Evolutionary conservation across 2,113 vertebrate species (phyloP), one percentile per base, ranked within the genome.

Genomic region (Agapornis roseicollis): DNA sequence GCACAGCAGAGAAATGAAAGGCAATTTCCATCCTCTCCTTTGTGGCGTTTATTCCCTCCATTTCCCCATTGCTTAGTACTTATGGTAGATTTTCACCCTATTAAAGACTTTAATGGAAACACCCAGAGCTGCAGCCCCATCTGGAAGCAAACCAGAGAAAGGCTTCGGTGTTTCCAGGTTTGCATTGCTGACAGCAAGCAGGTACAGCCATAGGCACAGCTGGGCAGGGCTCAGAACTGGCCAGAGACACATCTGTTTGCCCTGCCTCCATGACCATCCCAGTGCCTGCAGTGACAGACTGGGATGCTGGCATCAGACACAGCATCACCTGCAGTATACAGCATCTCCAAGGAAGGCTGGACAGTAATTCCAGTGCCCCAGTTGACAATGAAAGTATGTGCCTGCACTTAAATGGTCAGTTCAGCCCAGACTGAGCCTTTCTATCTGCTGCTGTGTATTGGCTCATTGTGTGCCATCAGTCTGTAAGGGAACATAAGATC

Each of bases 391-490:
- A 5, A 6, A 58, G 12, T 2, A 4, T 0, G 3, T 61, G 28
- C 37, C 33, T 25, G 1, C 19, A 29, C 20, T 37, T 69, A 5
- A 37, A 44, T 70, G 12, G 20, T 44, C 28, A 22, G 8, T 70
- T 91, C 27, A 84, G 46, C 41, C 17, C 18, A 29, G 27, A 33
- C 9, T 9, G 8, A 46, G 55, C 63, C 56, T 31, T 58, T 39
- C 61, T 29, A 4, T 9, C 37, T 35, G 2, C 49, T 1, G 0
- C 56, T 71, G 44, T 2, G 0, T 25, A 5, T 24, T 22, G 20
- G 31, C 33, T 73, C 20, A 14, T 22, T 0, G 0, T 6, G 4
- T 0, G 1, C 13, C 7, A 2, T 9, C 46, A 18, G 39, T 13
- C 71, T 31, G 3, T 4, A 47, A 23, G 17, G 28, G 52, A 49